Evolutionary conservation across 1,140 invertebrate genomes (phyloP), one percentile per base, ranked within the genome.

Genomic region (Calycopis cecrops): DNA sequence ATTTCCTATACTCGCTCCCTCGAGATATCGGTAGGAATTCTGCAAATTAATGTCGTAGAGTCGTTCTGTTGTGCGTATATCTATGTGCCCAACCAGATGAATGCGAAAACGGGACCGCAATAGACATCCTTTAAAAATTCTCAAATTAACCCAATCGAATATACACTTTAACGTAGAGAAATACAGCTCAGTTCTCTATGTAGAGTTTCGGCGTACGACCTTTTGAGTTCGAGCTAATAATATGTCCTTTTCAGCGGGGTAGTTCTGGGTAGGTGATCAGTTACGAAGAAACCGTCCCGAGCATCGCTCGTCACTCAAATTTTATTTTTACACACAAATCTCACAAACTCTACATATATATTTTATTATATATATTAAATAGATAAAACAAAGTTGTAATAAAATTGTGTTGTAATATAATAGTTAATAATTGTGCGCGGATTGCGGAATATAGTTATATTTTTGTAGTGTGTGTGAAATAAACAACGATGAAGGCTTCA

Each of bases 401-500:
- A 71, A 52, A 61, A 61, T 68, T 62, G 44, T 53, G 42, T 14
- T 56, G 33, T 50, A 50, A 48, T 53, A 35, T 53, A 11, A 33
- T 28, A 37, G 33, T 49, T 38, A 48, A 11, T 35, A 18, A 49
- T 37, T 34, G 21, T 28, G 21, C 21, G 21, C 21, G 21, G 6
- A 28, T 28, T 6, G 21, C 6, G 6, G 6, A 28, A 28, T 28
- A 28, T 28, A 28, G 6, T 28, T 6, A 28, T 28, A 28, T 28
- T 28, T 28, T 28, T 28, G 21, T 28, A 28, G 21, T 28, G 21
- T 2, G 21, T 28, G 21, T 6, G 6, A 28, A 28, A 28, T 28
- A 28, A 28, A 28, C 40, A 81, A 84, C 80, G 48, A 93, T 93
- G 92, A 94, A 93, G 90, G 93, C 92, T n/a, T 93, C 92, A 17